Evolutionary conservation across 2,797 vertebrate species (phyloP).

Genomic region (Galagoides demidoff): DNA sequence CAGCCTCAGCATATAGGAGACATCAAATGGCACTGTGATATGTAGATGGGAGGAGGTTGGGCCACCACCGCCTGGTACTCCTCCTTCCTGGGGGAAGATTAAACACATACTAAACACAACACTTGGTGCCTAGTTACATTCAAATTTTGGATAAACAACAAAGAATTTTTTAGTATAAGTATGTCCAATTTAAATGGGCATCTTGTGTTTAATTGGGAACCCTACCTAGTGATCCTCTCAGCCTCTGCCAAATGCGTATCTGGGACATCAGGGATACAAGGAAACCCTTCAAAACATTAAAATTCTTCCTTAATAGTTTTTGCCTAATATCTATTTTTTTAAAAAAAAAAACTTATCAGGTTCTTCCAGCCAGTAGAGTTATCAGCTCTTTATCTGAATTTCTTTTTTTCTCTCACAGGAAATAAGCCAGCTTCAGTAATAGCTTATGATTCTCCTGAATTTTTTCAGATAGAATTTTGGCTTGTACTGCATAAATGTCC

Average conservation of each 20-base stretch:
- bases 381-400: neutral
- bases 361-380: neutral
- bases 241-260: neutral
- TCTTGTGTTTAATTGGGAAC: too few species aligned
- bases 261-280: neutral
- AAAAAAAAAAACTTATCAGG: neutral
- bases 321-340: neutral
- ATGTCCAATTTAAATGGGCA: neutral
- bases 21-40: neutral
- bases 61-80: neutral
- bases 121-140: neutral
- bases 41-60: neutral
- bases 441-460: neutral
- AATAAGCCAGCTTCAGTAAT: neutral
- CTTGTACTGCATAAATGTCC: neutral
- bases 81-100: neutral
- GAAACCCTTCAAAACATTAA: neutral
- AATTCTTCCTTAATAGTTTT: neutral
- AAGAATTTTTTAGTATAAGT: neutral
- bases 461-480: conserved; percentile 6
- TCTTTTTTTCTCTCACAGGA: neutral
- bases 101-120: too few species aligned
- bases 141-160: neutral
- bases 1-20: neutral
- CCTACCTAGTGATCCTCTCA: neutral